Evolutionary conservation across 2,113 vertebrate genomes (phyloP).

Genomic region (Grus americana): DNA sequence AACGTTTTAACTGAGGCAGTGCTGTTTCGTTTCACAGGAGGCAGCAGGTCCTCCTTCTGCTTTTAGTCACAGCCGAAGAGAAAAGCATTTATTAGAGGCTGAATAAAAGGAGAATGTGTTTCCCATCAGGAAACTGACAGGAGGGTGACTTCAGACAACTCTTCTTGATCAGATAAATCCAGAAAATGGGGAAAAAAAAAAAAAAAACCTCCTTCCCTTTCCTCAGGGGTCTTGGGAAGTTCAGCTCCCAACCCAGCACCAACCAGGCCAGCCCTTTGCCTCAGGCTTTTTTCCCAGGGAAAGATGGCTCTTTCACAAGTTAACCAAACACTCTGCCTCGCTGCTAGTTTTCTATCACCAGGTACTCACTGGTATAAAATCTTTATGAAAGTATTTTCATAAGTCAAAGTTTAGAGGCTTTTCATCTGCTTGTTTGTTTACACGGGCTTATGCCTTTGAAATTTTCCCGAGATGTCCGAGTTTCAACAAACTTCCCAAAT

Average conservation of each 20-base stretch:
- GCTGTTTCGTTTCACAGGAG: background rate
- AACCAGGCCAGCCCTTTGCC: background rate
- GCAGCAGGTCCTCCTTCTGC: background rate
- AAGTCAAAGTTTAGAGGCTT: background rate
- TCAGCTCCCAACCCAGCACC: background rate
- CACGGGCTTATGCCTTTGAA: background rate
- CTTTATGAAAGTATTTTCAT: background rate
- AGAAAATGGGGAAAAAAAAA: background rate
- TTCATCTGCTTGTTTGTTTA: background rate
- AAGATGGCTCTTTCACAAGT: background rate
- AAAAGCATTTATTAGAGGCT: background rate
- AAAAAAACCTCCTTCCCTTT: no score
- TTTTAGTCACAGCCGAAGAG: background rate
- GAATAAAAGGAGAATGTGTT: background rate
- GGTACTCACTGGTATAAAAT: background rate
- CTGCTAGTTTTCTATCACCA: background rate
- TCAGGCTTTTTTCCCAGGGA: background rate
- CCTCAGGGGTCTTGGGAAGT: background rate
- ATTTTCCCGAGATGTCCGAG: accelerated
- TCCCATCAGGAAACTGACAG: background rate
- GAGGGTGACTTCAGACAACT: accelerated
- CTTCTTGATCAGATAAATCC: background rate
- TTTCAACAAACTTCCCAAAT: background rate
- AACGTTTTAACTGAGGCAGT: background rate
- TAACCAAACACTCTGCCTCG: background rate